Evolutionary conservation across 1,140 invertebrate species (phyloP).

Genomic region (Melipona quadrifasciata): DNA sequence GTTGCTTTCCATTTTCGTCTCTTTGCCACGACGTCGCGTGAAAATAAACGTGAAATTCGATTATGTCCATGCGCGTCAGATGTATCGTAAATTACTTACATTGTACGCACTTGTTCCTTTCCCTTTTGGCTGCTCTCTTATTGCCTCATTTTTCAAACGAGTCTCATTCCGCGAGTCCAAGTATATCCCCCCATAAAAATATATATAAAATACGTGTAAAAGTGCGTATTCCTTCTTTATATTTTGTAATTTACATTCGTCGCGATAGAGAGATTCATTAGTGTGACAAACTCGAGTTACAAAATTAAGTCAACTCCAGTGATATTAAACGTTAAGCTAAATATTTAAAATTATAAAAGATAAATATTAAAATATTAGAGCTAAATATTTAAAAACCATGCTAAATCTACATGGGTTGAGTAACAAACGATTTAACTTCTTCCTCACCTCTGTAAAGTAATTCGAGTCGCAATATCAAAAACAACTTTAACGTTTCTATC

Average conservation of each 20-base stretch:
- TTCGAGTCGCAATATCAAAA: neutral
- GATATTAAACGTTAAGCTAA: too few species aligned
- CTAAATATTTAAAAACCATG: too few species aligned
- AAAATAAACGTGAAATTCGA: conserved; percentile 28
- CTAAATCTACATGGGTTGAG: neutral
- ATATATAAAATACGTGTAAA: too few species aligned
- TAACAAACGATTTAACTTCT: neutral
- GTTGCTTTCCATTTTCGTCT: neutral
- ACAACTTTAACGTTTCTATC: too few species aligned
- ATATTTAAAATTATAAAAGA: too few species aligned
- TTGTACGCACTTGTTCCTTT: neutral
- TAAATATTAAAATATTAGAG: too few species aligned
- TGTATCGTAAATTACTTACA: conserved; percentile 14
- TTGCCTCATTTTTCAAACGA: conserved; percentile 15
- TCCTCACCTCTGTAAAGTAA: neutral
- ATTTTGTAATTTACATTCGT: too few species aligned
- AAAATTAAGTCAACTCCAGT: too few species aligned
- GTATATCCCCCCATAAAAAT: too few species aligned
- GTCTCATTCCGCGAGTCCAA: neutral
- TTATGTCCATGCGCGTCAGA: conserved; percentile 26
- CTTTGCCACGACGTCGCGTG: neutral
- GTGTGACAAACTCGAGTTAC: too few species aligned
- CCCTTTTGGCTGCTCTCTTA: conserved; percentile 6
- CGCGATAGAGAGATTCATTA: too few species aligned
- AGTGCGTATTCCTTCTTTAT: too few species aligned